Conservation (phyloP, 1,140 invertebrate genomes). For the Andrena cerasifolii region DNA sequence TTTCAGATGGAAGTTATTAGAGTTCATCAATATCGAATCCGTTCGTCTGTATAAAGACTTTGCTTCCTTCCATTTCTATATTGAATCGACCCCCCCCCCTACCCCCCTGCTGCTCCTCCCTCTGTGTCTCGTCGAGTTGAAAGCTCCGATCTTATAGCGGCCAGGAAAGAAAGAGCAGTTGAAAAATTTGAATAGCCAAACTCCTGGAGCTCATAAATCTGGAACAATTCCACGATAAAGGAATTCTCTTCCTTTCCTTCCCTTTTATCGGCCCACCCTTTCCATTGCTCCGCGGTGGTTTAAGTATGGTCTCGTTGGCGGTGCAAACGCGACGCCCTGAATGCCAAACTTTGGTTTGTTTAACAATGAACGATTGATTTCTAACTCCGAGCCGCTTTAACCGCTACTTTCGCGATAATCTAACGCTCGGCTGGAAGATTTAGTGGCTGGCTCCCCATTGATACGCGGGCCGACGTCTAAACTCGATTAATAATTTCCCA, state of each 20-base stretch:
- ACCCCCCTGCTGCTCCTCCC: no score
- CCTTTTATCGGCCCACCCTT: slow-evolving; percentile 49
- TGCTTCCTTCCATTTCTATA: slow-evolving; percentile 63
- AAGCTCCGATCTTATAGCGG: slow-evolving; percentile 46
- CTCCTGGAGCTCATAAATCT: slow-evolving; percentile 68
- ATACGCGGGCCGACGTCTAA: background rate
- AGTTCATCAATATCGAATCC: slow-evolving; percentile 62
- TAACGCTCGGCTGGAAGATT: background rate
- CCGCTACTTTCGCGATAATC: background rate
- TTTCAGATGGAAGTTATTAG: slow-evolving; percentile 60
- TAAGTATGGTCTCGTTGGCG: slow-evolving; percentile 58
- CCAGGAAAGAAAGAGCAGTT: slow-evolving; percentile 60
- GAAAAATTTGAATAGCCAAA: slow-evolving; percentile 69
- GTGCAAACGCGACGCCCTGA: background rate
- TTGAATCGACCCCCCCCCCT: no score
- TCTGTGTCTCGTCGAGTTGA: slow-evolving; percentile 32
- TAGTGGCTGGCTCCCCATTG: background rate
- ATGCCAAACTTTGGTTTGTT: slow-evolving; percentile 32
- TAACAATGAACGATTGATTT: slow-evolving; percentile 32
- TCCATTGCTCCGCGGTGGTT: slow-evolving; percentile 26
- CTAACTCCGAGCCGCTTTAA: slow-evolving; percentile 18
- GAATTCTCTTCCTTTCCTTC: slow-evolving; percentile 54
- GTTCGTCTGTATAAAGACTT: slow-evolving; percentile 48
- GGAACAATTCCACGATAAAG: slow-evolving; percentile 68
- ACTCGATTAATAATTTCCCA: slow-evolving; percentile 20